Percentiles rank a stretch among this genome's conserved stretches.
Evolutionary conservation across 2,888 invertebrate species (phyloP).

Genomic region (Diaperis boleti): DNA sequence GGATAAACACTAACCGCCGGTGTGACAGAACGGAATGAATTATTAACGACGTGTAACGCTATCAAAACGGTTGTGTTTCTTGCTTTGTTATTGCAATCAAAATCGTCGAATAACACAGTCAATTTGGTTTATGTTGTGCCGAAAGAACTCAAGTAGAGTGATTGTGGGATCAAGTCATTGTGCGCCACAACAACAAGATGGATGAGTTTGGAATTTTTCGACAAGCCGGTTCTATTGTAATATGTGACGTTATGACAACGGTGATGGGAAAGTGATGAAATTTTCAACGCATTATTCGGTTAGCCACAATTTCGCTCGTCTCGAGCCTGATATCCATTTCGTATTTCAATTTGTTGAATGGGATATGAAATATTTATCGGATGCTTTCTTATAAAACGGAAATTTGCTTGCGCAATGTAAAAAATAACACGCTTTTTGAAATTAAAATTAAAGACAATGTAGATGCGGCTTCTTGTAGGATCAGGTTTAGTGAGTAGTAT

Average conservation of each 20-base stretch:
- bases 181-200: slow-evolving; percentile 28
- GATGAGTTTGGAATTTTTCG: slow-evolving; percentile 24
- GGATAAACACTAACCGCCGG: slow-evolving; percentile 2
- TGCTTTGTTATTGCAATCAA: not conserved
- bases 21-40: not conserved
- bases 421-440: too few species aligned
- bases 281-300: slow-evolving; percentile 21
- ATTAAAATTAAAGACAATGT: too few species aligned
- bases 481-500: too few species aligned
- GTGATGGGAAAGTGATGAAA: slow-evolving; percentile 26
- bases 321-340: slow-evolving; percentile 23
- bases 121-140: not conserved
- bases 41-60: slow-evolving; percentile 10
- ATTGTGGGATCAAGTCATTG: slow-evolving; percentile 32
- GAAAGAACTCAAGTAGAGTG: slow-evolving; percentile 1
- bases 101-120: not conserved
- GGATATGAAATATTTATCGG: slow-evolving; percentile 24
- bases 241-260: slow-evolving; percentile 24
- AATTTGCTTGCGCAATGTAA: too few species aligned
- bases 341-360: slow-evolving; percentile 25
- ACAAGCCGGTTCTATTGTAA: slow-evolving; percentile 21
- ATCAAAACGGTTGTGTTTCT: slow-evolving; percentile 5
- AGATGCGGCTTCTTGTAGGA: too few species aligned
- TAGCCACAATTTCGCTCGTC: slow-evolving; percentile 24
- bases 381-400: too few species aligned